Base-by-base conservation (phyloP, 37 sponge, comb jelly and placozoan species). In the Lycopodina hypogea region DNA sequence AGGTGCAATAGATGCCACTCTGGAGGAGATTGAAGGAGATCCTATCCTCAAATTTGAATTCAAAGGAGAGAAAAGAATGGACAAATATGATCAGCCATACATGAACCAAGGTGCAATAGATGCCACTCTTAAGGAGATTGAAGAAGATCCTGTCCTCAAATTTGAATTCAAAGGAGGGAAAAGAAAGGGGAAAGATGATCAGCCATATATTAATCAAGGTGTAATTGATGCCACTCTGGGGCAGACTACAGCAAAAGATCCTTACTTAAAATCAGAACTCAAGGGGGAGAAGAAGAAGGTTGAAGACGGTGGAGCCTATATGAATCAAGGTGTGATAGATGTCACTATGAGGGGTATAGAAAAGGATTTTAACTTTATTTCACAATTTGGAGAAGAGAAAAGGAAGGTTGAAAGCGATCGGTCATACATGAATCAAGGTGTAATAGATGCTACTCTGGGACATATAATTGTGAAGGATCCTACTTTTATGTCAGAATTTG, bases 261-360 rank as follows among this genome's bases (percentile, higher is more conserved):
- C n/a, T n/a, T n/a, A n/a, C n/a, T n/a, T n/a, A n/a, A n/a, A n/a
- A n/a, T 8, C 23, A 23, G 45, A 70, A 32, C 3, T 65, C 8
- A 34, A 32, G 2, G 14, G 26, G 59, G 59, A 24, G 59, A 58
- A 26, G 59, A 58, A 14, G 23, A 32, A 65, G 12, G 30, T 2
- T 14, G 15, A 37, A 37, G 39, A n/a, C n/a, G n/a, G 11, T 7
- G 11, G 4, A 12, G 68, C 28, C 12, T 68, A 68, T 19, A 68
- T 68, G 68, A 68, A 68, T 19, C 68, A 68, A 34, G 68, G 21
- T 35, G 68, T 37, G 14, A 68, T 68, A 21, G 68, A 68, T 68
- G 40, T 19, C 3, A 68, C 40, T 35, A 35, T 72, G n/a, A n/a
- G 67, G n/a, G n/a, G n/a, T n/a, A n/a, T n/a, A n/a, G n/a, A n/a